phyloP scores from a whole-genome alignment of 2,113 vertebrate genomes.

The Channa maculata region DNA sequence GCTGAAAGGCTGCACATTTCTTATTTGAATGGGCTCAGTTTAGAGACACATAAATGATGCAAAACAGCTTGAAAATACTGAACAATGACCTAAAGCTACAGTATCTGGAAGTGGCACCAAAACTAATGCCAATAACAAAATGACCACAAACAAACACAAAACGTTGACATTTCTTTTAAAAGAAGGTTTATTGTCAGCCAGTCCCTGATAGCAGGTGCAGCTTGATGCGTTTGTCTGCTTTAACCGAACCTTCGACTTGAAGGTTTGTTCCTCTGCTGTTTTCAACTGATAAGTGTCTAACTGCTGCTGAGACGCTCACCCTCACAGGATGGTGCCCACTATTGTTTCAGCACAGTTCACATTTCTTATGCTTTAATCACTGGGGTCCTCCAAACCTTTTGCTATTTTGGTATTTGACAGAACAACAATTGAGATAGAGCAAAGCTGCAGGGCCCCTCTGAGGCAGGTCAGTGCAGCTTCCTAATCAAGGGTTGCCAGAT shows the following conservation, averaged over 20 bases:
- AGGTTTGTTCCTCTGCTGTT: slow-evolving; percentile 27
- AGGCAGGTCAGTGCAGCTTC: slow-evolving; percentile 15
- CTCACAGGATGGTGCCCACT: slow-evolving; percentile 20
- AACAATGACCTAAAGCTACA: no score
- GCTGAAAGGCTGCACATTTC: no score
- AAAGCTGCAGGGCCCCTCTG: slow-evolving; percentile 11
- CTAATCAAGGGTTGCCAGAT: slow-evolving; percentile 38
- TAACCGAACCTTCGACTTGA: slow-evolving; percentile 5
- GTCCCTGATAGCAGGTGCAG: slow-evolving; percentile 15
- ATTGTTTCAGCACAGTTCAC: slow-evolving; percentile 48
- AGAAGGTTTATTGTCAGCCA: neutral
- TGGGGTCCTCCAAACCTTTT: slow-evolving; percentile 16
- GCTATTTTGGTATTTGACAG: slow-evolving; percentile 38
- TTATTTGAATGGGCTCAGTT: no score
- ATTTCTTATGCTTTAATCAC: slow-evolving; percentile 73
- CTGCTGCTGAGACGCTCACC: slow-evolving; percentile 27
- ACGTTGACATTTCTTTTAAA: neutral
- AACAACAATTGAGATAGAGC: slow-evolving; percentile 33
- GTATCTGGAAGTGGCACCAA: no score
- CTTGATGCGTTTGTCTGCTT: slow-evolving; percentile 8
- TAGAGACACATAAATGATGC: no score
- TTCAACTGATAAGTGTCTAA: slow-evolving; percentile 42
- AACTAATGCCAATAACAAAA: no score
- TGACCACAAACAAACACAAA: no score
- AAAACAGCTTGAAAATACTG: no score